Percentiles rank a stretch among this genome's conserved stretches.
Evolutionary conservation across 2,888 invertebrate genomes (phyloP).

Genomic region (Hyposoter dolosus): DNA sequence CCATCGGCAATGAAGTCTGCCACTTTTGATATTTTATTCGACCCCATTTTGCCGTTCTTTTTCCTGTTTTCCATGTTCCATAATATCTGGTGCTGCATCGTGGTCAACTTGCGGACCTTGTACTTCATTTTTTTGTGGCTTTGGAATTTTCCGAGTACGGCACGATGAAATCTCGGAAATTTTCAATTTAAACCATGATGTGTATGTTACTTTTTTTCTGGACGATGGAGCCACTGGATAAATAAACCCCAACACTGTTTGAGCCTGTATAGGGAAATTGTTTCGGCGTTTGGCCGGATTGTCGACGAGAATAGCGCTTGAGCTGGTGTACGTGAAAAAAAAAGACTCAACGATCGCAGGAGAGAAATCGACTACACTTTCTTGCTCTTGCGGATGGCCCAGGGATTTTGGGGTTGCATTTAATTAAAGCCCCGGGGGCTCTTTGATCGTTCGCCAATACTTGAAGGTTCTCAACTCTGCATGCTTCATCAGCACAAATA

Average conservation of each 20-base stretch:
- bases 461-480: constrained; percentile 79
- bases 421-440: constrained; percentile 84
- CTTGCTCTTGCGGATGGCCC: constrained; percentile 47
- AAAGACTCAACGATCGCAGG: constrained; percentile 40
- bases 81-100: neutral
- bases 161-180: neutral
- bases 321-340: constrained; percentile 37
- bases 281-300: neutral
- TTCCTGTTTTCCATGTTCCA: neutral
- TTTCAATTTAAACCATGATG: neutral
- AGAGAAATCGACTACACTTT: constrained; percentile 37
- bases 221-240: neutral
- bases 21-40: neutral
- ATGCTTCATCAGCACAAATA: neutral
- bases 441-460: constrained; percentile 84
- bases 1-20: neutral
- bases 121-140: neutral
- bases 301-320: constrained; percentile 27
- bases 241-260: neutral
- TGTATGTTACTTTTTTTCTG: neutral
- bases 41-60: neutral
- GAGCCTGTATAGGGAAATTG: neutral
- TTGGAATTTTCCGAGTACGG: neutral
- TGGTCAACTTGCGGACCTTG: neutral
- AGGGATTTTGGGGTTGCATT: constrained; percentile 79